Conservation (phyloP, 2,888 invertebrate species). For the Acheta domesticus region DNA sequence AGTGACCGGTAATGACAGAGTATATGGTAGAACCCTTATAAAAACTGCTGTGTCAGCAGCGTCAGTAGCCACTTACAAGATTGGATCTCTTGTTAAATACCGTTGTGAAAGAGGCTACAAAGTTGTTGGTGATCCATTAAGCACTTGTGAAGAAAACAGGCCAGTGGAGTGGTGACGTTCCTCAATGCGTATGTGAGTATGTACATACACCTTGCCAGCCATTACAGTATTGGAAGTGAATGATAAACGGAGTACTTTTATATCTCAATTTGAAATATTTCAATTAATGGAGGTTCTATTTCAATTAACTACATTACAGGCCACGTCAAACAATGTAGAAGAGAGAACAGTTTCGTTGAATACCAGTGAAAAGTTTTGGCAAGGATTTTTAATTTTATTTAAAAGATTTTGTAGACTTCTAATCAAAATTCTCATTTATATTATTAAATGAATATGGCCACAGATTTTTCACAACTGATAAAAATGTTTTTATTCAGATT, state of each 20-base stretch:
- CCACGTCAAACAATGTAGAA: too few relatives aligned
- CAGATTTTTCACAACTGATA: too few relatives aligned
- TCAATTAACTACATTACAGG: too few relatives aligned
- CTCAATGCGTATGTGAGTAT: conserved; percentile 77
- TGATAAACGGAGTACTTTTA: neutral
- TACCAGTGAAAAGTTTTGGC: too few relatives aligned
- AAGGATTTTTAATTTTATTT: too few relatives aligned
- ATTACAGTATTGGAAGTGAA: neutral
- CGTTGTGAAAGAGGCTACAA: conserved; percentile 87
- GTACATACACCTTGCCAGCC: neutral
- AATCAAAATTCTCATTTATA: too few relatives aligned
- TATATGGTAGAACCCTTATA: conserved; percentile 80
- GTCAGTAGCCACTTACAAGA: conserved; percentile 72
- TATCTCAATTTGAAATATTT: too few relatives aligned
- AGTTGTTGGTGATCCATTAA: conserved; percentile 77
- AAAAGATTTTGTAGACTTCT: too few relatives aligned
- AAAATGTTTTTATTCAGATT: too few relatives aligned
- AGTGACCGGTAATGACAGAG: conserved; percentile 85
- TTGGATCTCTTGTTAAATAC: conserved; percentile 82
- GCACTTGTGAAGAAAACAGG: conserved; percentile 83
- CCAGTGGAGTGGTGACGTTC: conserved; percentile 78
- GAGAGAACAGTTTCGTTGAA: too few relatives aligned
- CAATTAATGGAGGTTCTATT: too few relatives aligned
- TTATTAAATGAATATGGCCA: too few relatives aligned
- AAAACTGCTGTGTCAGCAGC: conserved; percentile 65